Conservation (phyloP, 2,113 vertebrate genomes). For the Calypte anna region DNA sequence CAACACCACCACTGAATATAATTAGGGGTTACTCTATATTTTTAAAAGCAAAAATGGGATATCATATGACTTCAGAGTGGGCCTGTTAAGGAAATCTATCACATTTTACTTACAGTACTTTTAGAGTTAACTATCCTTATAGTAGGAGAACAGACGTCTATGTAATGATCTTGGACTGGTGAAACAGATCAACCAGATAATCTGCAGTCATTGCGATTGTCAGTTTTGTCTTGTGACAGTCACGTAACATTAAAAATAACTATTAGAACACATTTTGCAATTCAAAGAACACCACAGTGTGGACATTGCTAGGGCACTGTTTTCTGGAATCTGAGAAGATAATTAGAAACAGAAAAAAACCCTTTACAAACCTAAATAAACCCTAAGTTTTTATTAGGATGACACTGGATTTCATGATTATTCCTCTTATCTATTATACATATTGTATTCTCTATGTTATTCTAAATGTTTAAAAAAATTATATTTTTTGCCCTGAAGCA, state of each 20-base stretch:
- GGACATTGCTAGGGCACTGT: background rate
- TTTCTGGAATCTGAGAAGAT: background rate
- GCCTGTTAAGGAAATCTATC: background rate
- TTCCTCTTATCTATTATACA: background rate
- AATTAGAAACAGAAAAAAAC: background rate
- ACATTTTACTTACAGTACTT: background rate
- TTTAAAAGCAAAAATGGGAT: background rate
- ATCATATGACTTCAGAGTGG: background rate
- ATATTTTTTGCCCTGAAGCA: background rate
- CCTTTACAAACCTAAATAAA: background rate
- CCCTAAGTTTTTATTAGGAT: background rate
- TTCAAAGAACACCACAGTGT: background rate
- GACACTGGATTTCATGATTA: background rate
- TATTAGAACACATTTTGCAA: background rate
- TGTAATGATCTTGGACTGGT: background rate
- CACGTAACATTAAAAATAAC: background rate
- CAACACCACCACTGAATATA: background rate
- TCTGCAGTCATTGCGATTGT: background rate
- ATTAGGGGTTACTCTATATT: fast-evolving
- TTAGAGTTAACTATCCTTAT: background rate
- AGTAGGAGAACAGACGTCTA: background rate
- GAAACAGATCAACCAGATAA: background rate
- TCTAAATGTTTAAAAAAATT: background rate
- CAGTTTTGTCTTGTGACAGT: background rate
- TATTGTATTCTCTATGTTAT: background rate